These are phyloP conservation scores for Parotia lawesii DNA, from an alignment of 2,113 vertebrate genomes.

Conservation along the genomic window DNA sequence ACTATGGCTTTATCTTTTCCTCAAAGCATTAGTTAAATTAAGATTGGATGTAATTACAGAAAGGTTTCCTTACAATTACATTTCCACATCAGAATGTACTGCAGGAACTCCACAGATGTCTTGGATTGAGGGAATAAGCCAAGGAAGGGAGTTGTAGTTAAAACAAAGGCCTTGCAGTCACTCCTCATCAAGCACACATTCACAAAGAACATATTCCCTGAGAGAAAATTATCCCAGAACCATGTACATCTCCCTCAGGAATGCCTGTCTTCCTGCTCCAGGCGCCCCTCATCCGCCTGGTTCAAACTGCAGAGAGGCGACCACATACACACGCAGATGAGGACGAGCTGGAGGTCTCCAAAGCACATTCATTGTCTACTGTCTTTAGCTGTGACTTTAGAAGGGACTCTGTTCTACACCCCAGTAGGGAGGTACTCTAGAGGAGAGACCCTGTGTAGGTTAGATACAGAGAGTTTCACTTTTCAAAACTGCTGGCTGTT, in stretches of 20 bases:
- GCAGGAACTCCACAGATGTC: background rate
- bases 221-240: background rate
- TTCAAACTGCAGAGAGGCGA: background rate
- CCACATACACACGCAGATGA: accelerated
- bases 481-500: background rate
- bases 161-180: background rate
- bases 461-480: background rate
- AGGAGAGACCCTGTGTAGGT: background rate
- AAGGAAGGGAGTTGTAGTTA: background rate
- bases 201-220: accelerated
- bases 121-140: background rate
- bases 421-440: background rate
- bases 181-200: background rate
- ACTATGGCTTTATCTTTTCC: background rate
- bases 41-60: background rate
- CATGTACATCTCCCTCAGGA: background rate
- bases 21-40: background rate
- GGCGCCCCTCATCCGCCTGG: background rate
- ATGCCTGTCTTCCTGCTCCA: background rate
- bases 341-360: background rate
- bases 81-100: background rate
- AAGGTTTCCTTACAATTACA: background rate
- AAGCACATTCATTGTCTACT: background rate
- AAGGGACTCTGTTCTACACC: background rate
- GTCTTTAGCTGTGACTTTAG: background rate